Percentiles rank a stretch among this genome's conserved stretches.
These are phyloP conservation scores for Cyphomyrus plagiostoma DNA, from an alignment of 2,113 vertebrate genomes.

Conservation along the genomic window DNA sequence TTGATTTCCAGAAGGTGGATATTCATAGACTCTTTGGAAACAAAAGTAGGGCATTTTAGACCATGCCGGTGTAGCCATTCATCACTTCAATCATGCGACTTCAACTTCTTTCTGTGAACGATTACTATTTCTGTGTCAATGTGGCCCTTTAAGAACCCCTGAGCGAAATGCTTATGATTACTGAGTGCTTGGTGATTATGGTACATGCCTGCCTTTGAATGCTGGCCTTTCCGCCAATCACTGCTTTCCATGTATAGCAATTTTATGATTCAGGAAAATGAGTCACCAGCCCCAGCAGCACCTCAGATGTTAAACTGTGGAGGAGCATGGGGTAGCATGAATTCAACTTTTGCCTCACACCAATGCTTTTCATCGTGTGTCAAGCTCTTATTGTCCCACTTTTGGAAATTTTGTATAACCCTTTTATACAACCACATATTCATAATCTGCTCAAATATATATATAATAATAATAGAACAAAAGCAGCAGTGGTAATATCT, in stretches of 20 bases:
- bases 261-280: constrained; percentile 20
- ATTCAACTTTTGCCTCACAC: neutral
- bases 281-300: constrained; percentile 33
- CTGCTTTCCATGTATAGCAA: neutral
- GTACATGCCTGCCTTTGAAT: neutral
- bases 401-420: neutral
- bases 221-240: constrained; percentile 14
- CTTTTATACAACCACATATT: neutral
- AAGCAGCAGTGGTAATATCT: constrained; percentile 16
- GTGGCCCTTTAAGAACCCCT: neutral
- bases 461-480: neutral
- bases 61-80: neutral
- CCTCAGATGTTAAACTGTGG: constrained; percentile 35
- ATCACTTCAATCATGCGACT: neutral
- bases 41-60: neutral
- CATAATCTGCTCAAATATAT: neutral
- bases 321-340: neutral
- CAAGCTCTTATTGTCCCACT: neutral
- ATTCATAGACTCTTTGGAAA: neutral
- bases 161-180: neutral
- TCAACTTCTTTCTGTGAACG: neutral
- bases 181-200: constrained; percentile 2
- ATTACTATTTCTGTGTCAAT: constrained; percentile 4
- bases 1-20: neutral
- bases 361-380: neutral